phyloP scores from a whole-genome alignment of 2,797 vertebrate species.

The Sebastes dallii region DNA sequence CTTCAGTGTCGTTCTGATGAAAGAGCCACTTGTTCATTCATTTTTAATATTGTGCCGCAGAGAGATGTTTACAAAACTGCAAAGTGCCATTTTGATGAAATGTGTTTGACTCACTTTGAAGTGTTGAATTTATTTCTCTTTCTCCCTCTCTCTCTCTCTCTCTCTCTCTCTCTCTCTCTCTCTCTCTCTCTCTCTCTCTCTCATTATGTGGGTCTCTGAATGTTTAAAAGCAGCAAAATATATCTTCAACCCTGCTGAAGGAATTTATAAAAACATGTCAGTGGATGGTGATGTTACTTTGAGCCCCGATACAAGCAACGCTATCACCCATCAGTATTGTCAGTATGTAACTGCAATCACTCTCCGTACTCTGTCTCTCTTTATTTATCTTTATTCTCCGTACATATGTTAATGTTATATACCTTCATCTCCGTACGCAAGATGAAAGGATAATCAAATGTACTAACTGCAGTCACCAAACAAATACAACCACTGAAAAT shows the following conservation, averaged over 20 bases:
- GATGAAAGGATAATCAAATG: background rate
- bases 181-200: background rate
- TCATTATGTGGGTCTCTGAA: slow-evolving; percentile 19
- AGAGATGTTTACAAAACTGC: slow-evolving; percentile 43
- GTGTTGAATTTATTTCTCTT: slow-evolving; percentile 21
- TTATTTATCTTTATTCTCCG: background rate
- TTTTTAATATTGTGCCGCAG: slow-evolving; percentile 36
- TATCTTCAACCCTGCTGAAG: background rate
- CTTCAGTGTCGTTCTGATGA: slow-evolving; percentile 17
- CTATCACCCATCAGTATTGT: background rate
- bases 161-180: background rate
- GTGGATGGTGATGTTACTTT: background rate
- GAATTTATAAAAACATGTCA: slow-evolving; percentile 7
- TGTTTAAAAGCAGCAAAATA: slow-evolving; percentile 5
- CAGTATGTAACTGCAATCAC: background rate
- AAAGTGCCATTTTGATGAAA: slow-evolving; percentile 25
- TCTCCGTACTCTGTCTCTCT: background rate
- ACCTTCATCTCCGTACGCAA: background rate
- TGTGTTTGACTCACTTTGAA: slow-evolving; percentile 33
- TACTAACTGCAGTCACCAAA: background rate
- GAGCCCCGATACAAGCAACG: background rate
- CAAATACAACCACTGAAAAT: background rate
- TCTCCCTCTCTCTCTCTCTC: too few species aligned
- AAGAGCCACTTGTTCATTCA: slow-evolving; percentile 29
- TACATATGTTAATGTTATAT: background rate